These are phyloP conservation scores for Phaedon cochleariae DNA, from an alignment of 2,888 invertebrate genomes.

Conservation along the genomic window DNA sequence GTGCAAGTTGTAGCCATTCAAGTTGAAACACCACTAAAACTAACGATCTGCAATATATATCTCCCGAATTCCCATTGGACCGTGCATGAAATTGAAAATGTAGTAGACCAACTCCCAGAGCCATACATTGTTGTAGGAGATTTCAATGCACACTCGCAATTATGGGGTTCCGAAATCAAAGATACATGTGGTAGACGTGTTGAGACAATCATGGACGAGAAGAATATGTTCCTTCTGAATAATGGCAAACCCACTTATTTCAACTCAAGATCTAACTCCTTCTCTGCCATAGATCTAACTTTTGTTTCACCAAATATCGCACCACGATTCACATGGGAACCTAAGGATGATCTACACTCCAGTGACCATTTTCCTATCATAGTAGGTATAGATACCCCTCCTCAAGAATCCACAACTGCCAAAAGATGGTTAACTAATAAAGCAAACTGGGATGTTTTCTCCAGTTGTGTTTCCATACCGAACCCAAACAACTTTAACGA, in stretches of 20 bases:
- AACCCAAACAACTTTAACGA: neutral
- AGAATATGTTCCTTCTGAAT: too few species aligned
- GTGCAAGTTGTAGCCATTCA: slow-evolving; percentile 3
- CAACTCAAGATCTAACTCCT: neutral
- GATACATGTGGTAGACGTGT: too few species aligned
- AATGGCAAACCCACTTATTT: too few species aligned
- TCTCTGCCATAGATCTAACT: slow-evolving; percentile 3
- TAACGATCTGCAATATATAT: neutral
- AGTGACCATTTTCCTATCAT: neutral
- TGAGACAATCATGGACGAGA: too few species aligned
- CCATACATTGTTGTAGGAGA: neutral
- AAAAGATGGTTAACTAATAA: neutral
- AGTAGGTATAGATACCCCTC: neutral
- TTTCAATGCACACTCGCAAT: too few species aligned
- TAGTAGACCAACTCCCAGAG: neutral
- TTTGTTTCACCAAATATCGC: neutral
- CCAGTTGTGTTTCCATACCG: too few species aligned
- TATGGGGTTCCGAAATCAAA: too few species aligned
- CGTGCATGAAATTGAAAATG: too few species aligned
- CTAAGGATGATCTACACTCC: neutral
- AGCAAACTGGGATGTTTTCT: neutral
- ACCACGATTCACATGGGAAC: neutral
- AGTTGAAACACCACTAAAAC: neutral
- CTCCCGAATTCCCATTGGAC: too few species aligned
- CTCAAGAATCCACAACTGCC: neutral